Base-by-base conservation (phyloP, 1,140 invertebrate genomes). In the Rhynchophorus ferrugineus region DNA sequence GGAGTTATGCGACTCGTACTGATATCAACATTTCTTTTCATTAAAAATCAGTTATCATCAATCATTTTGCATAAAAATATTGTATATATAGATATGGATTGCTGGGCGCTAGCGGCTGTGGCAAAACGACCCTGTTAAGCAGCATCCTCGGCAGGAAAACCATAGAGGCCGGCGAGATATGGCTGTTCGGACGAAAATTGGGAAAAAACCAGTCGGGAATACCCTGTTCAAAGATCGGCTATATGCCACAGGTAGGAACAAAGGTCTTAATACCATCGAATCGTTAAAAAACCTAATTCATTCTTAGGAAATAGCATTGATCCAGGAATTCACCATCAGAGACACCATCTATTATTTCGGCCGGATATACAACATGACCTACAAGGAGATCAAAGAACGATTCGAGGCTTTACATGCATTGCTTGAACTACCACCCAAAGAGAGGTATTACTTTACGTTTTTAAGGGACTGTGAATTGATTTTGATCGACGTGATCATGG, bases 341-440 rank as follows among this genome's bases (percentile, higher is more conserved):
- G 88, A 90, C 53, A 90, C 89, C 0, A 73, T 96, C 1, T 81
- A 81, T 49, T 96, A 91, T 70, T 96, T 95, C 70, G 92, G 92
- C 0, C 74, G 84, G n/a, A 83, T 96, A 38, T 89, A 90, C 64
- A 84, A 85, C 3, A 82, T 97, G 77, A 72, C 74, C 0, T 70
- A 76, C 3, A 60, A 72, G 2, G 71, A 74, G n/a, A 84, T 95
- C 35, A 67, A 75, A 3, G 73, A 83, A 19, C 73, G 85, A 56
- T 85, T 81, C 52, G 68, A 75, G 19, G 80, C 86, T 60, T 76
- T 95, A 1, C 69, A 80, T 2, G 74, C 80, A 7, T 75, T 95
- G 11, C 70, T 92, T 1, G 81, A 90, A 13, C 66, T 92, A 29
- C 87, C 88, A 1, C 75, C 78, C 1, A 75, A 75, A 24, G 69